Base-by-base conservation (phyloP, 2,797 vertebrate species). In the Hybognathus amarus region DNA sequence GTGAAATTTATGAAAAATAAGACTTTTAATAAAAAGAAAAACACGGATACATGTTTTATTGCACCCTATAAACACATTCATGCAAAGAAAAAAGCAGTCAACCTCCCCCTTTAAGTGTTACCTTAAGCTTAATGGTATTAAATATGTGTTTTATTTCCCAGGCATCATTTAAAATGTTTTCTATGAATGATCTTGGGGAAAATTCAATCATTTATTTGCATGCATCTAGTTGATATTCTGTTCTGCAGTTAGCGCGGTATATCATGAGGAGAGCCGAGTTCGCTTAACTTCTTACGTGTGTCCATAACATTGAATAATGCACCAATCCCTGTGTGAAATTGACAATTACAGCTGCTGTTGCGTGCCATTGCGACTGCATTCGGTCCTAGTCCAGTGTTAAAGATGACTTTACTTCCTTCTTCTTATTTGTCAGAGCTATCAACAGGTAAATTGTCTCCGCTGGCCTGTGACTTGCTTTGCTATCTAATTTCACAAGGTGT, bases 361-460 rank as follows among this genome's bases (percentile, higher is more conserved):
- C 83, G 73, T 87, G 66, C 85, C 52, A 67, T 64, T 87, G 80
- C 83, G 9, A 11, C 27, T 36, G 63, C 27, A 79, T 85, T 88
- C 82, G 47, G 71, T 67, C 74, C 61, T n/a, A n/a, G n/a, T n/a
- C n/a, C n/a, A n/a, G n/a, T n/a, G n/a, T n/a, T n/a, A n/a, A n/a
- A 83, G 82, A 85, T 69, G 83, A 76, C 80, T 80, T 83, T 68
- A 42, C 83, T 80, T 79, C 15, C 33, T 52, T 83, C 24, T 77
- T 83, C 77, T 89, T 75, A 85, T 87, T 86, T 88, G 75, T 77
- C 83, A 82, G 87, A 80, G 83, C 87, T 85, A 87, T 91, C 87
- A 88, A 86, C 87, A 89, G 82, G 86, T 89, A 89, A 91, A 90
- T 91, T 90, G 88, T 80, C 85, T 91, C 77, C 67, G 24, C 79